Conservation (phyloP, 2,113 vertebrate species). For the Chauna torquata region DNA sequence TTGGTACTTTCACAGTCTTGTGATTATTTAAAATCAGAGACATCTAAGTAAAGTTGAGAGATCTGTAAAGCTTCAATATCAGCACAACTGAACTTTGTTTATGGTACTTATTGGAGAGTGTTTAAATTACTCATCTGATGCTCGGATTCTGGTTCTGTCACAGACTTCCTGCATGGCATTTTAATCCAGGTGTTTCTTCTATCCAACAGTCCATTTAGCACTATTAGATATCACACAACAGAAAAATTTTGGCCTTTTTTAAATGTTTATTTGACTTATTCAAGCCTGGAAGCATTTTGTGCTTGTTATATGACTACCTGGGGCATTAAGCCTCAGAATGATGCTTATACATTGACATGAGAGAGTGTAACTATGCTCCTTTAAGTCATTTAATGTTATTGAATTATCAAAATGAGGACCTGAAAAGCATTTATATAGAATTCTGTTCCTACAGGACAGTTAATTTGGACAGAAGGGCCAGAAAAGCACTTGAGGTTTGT, state of each 20-base stretch:
- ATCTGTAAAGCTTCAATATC: background rate
- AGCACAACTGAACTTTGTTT: background rate
- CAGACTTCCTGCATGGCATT: background rate
- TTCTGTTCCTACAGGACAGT: background rate
- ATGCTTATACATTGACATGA: fast-evolving
- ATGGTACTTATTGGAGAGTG: no score
- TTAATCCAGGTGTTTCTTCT: background rate
- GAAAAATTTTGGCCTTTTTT: background rate
- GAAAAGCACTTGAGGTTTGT: background rate
- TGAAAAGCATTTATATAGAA: background rate
- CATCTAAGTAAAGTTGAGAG: background rate
- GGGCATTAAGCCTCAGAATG: background rate
- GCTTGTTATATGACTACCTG: background rate
- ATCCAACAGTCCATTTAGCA: fast-evolving
- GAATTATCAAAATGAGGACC: background rate
- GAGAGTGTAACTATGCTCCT: background rate
- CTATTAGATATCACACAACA: background rate
- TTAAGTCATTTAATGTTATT: background rate
- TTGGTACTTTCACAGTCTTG: background rate
- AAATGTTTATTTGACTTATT: background rate
- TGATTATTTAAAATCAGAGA: background rate
- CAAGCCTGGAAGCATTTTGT: background rate
- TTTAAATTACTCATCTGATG: background rate
- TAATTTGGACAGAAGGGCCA: background rate
- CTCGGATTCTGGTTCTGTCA: background rate